Evolutionary conservation across 2,888 invertebrate species (phyloP), one percentile per base, ranked within the genome.

Genomic region (Ochropleura plecta): DNA sequence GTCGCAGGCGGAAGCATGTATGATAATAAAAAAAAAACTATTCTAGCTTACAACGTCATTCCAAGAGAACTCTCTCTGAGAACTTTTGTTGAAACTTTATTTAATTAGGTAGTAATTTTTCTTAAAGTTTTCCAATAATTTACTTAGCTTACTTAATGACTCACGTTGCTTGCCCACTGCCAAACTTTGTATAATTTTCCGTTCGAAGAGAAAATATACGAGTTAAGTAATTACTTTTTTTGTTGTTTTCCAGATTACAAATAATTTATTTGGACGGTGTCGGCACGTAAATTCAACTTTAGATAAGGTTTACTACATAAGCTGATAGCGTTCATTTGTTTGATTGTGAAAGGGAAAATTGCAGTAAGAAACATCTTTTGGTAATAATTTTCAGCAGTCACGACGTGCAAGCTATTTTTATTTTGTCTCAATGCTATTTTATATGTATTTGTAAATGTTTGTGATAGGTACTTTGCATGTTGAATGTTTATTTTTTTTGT

Each of bases 201-300:
- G 80, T 70, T 74, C 78, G 62, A 82, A 68, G 30, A 4, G 72
- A 81, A 85, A 84, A 86, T 85, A 84, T 82, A 84, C 83, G 82
- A 86, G 82, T 88, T 88, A 48, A 40, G 66, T 87, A 85, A 89
- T 88, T 81, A 86, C 78, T 86, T 88, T 84, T 81, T 85, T 84
- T 86, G 78, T 86, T 84, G 83, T 83, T 88, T 86, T 78, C 76
- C 76, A 78, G 84, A 87, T 86, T 84, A 84, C 70, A 83, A 81
- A 84, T 68, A 71, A 81, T 69, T 72, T 78, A 69, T 73, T 84
- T 82, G 5, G 46, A 42, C 48, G 40, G 46, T 51, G 71, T 72
- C 12, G 46, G 71, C 83, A 82, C 83, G 83, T 82, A 79, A 67
- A 65, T 64, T 40, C 14, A 75, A 82, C 49, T 67, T 51, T 8